Conservation (phyloP, 1,140 invertebrate genomes). For the Parapsyche elsis region DNA sequence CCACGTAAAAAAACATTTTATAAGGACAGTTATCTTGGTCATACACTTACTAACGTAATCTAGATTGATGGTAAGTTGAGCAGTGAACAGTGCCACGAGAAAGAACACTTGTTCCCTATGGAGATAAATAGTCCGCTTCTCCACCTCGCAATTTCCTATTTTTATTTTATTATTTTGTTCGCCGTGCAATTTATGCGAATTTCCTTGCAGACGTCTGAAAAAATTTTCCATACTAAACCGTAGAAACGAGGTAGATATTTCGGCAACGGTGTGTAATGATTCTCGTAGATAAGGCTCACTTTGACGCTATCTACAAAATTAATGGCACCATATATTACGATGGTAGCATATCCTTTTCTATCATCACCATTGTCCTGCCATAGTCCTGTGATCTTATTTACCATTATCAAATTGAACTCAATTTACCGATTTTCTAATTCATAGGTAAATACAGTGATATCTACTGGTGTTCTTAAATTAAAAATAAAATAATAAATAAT, state of each 20-base stretch:
- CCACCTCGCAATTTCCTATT: not conserved
- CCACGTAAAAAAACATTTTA: no score
- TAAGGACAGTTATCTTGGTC: not conserved
- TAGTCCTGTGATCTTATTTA: not conserved
- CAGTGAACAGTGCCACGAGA: not conserved
- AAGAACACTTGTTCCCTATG: not conserved
- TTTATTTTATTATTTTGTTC: constrained; percentile 1
- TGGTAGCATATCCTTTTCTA: not conserved
- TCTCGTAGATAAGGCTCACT: not conserved
- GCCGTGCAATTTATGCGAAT: not conserved
- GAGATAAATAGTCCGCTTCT: not conserved
- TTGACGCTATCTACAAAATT: constrained; percentile 18
- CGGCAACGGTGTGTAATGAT: not conserved
- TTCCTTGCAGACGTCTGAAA: not conserved
- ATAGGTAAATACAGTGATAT: no score
- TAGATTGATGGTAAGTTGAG: not conserved
- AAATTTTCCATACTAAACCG: not conserved
- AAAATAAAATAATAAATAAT: no score
- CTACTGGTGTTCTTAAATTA: no score
- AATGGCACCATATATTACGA: not conserved
- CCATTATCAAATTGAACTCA: no score
- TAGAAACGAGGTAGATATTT: not conserved
- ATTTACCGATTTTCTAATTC: no score
- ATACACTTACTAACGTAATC: not conserved
- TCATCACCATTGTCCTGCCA: constrained; percentile 2